These are phyloP conservation scores for Lonchura striata DNA, from an alignment of 2,113 vertebrate species.

Conservation along the genomic window DNA sequence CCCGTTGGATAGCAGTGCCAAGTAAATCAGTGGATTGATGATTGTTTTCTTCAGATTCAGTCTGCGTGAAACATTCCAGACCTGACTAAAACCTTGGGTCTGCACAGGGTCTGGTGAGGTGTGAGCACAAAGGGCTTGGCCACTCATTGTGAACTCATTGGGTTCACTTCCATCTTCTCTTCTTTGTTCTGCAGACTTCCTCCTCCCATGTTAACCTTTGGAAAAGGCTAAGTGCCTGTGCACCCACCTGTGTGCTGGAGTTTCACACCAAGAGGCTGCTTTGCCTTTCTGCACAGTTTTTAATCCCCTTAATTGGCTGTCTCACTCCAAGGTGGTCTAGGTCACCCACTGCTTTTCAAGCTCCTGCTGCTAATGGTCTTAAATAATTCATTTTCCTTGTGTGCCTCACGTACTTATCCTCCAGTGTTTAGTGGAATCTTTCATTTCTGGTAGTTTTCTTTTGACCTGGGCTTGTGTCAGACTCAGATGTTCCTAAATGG, in stretches of 20 bases:
- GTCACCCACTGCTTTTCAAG: background rate
- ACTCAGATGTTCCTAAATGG: background rate
- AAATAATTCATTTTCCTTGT: background rate
- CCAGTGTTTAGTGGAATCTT: background rate
- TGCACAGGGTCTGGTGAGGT: background rate
- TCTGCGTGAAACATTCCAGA: background rate
- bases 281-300: background rate
- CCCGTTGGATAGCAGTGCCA: background rate
- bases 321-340: background rate
- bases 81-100: background rate
- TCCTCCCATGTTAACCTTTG: background rate
- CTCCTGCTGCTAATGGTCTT: background rate
- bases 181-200: background rate
- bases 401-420: background rate
- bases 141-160: background rate
- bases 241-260: background rate
- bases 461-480: background rate
- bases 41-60: background rate
- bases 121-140: background rate
- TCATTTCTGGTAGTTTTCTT: background rate
- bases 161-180: background rate
- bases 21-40: background rate
- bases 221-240: background rate
- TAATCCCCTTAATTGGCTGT: background rate
- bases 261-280: background rate